Evolutionary conservation across 2,113 vertebrate species (phyloP), one percentile per base, ranked within the genome.

Genomic region (Pitta sordida): DNA sequence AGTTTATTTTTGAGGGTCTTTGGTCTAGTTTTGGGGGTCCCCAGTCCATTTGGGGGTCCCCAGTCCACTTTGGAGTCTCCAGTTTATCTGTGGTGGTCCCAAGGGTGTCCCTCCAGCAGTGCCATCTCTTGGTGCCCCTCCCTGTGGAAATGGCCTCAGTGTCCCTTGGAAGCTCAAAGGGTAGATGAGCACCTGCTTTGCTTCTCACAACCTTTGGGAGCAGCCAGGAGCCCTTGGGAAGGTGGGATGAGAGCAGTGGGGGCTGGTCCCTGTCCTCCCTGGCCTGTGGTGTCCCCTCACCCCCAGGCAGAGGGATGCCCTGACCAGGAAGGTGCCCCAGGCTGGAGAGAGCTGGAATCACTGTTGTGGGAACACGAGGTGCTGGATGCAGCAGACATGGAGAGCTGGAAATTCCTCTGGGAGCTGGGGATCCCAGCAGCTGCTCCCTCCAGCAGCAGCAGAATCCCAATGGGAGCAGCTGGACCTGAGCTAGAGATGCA

Each of bases 251-350:
- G 60, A 73, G 62, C 52, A n/a, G 26, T 14, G 52, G 27, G 59
- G 13, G 30, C 44, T 43, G 36, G 21, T 39, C 9, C 11, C 48
- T 36, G 68, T 78, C 29, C 52, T 69, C n/a, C 71, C 52, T 73
- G 36, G 32, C 14, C 62, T 0, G 0, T 15, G 24, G 17, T 60
- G 39, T 8, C 52, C 51, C 24, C 2, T 26, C 44, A 34, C 15
- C 8, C 10, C 21, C 19, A n/a, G n/a, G n/a, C n/a, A n/a, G n/a
- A n/a, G n/a, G n/a, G n/a, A 16, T 69, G 65, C 41, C 48, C 49
- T 27, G 34, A 24, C 20, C 36, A 21, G 23, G n/a, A 18, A 58
- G n/a, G 23, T 46, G 36, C 46, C 48, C 16, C 8, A 26, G 69
- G 29, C 60, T 75, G 75, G 27, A 85, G 41, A 27, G n/a, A 67